Percentiles rank a stretch among this genome's conserved stretches.
These are phyloP conservation scores for Bombus soroeensis DNA, from an alignment of 1,140 invertebrate species.

Conservation along the genomic window DNA sequence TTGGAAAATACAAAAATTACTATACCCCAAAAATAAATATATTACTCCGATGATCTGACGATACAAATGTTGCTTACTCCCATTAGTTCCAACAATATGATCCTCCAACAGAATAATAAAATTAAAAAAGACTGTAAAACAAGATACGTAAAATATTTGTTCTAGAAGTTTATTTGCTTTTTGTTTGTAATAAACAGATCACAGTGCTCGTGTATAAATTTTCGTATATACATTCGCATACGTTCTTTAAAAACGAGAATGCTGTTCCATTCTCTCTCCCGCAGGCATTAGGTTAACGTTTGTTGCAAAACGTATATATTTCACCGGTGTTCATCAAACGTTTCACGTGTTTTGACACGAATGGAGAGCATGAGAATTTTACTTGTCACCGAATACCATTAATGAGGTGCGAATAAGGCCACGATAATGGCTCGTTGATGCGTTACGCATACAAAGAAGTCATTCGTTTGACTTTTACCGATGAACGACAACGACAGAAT, in stretches of 20 bases:
- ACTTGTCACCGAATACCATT: constrained; percentile 34
- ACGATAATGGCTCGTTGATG: not conserved
- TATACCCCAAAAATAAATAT: too few relatives aligned
- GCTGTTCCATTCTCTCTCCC: not conserved
- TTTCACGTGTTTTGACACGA: constrained; percentile 6
- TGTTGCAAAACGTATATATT: constrained; percentile 1
- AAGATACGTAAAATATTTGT: too few relatives aligned
- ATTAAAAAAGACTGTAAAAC: too few relatives aligned
- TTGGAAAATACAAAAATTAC: too few relatives aligned
- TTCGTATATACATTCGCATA: too few relatives aligned
- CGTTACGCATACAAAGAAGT: not conserved
- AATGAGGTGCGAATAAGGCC: constrained; percentile 39
- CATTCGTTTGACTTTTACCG: constrained; percentile 34
- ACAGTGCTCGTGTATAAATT: too few relatives aligned
- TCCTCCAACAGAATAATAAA: too few relatives aligned
- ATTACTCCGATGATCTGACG: too few relatives aligned
- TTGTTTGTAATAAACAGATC: too few relatives aligned
- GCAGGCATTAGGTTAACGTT: not conserved
- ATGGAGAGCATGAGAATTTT: constrained; percentile 21
- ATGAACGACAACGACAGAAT: not conserved
- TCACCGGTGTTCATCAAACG: not conserved
- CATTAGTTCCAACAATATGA: too few relatives aligned
- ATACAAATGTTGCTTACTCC: too few relatives aligned
- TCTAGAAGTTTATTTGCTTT: too few relatives aligned
- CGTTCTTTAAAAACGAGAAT: not conserved